A percentile compares a stretch with the other conserved stretches of the same genome.
These are phyloP conservation scores for Euplagia quadripunctaria DNA, from an alignment of 2,888 invertebrate species.

Conservation along the genomic window DNA sequence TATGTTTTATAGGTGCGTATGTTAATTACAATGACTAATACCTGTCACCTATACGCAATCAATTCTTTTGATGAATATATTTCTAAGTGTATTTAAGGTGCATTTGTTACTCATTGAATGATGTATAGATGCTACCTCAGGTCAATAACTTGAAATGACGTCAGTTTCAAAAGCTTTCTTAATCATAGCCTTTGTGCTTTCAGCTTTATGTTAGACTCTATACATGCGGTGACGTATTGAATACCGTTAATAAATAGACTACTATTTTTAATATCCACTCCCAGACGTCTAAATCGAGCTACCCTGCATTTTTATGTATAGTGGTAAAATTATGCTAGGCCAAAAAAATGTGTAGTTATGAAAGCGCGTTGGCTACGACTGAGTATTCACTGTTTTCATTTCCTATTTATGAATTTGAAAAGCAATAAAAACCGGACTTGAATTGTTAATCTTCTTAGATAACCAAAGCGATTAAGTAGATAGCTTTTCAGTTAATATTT, in stretches of 20 bases:
- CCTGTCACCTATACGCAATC: slow-evolving; percentile 19
- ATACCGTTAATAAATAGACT: neutral
- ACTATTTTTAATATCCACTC: neutral
- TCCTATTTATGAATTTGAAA: neutral
- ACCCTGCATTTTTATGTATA: neutral
- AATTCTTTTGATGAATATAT: slow-evolving; percentile 29
- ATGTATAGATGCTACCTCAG: slow-evolving; percentile 51
- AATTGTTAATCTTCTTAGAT: neutral
- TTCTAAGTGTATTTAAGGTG: slow-evolving; percentile 24
- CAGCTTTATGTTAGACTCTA: slow-evolving; percentile 29
- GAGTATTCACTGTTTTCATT: neutral
- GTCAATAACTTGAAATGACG: slow-evolving; percentile 70
- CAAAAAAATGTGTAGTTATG: neutral
- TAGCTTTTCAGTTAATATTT: neutral
- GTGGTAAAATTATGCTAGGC: neutral
- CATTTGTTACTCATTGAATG: slow-evolving; percentile 32
- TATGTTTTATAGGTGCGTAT: slow-evolving; percentile 21
- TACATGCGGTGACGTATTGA: neutral
- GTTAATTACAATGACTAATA: slow-evolving; percentile 21
- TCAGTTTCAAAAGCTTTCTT: slow-evolving; percentile 54
- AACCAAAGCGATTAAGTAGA: neutral
- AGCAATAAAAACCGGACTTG: neutral
- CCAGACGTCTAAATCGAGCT: neutral
- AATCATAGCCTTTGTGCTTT: slow-evolving; percentile 54
- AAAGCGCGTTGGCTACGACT: neutral